Evolutionary conservation across 2,888 invertebrate genomes (phyloP), one percentile per base, ranked within the genome.

Genomic region (Fragum fragum): DNA sequence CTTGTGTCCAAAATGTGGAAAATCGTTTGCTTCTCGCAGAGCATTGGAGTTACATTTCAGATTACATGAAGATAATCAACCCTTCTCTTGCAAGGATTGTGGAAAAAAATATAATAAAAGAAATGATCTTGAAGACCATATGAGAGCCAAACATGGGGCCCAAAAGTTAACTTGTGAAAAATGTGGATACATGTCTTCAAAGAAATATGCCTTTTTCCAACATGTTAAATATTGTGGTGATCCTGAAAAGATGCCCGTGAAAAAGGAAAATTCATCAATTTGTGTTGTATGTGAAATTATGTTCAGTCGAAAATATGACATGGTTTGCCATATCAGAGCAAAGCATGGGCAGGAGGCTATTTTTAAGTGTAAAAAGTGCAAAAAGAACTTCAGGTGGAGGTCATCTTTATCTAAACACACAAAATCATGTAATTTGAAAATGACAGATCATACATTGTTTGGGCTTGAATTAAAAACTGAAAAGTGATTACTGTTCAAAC

Each of bases 1-100:
- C 16, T 47, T 47, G n/a, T 47, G 47, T 47, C n/a, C 47, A 47
- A 47, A 47, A 47, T 47, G 47, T 47, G 47, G 47, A 18, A 47
- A 47, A 47, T n/a, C 47, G 7, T 47, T 47, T 47, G 3, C 18
- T 16, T 18, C 47, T n/a, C 7, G 5, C 5, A 47, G 7, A 47
- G 47, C 18, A 18, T 47, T 47, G 5, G 3, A 18, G 3, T 3
- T 47, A n/a, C 47, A 47, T n/a, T n/a, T 47, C n/a, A 5, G 47
- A n/a, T n/a, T 47, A 18, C 47, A 47, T n/a, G 47, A 47, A 47
- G 47, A 47, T 9, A 47, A 47, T 47, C 47, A 47, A 16, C 18
- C 7, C 5, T 47, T 9, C 14, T 14, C 47, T 2, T 47, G 47
- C 16, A 47, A 14, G n/a, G 14, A 47, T 9, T 47, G 47, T 47